Conservation (phyloP, 2,113 vertebrate genomes). For the Pelecanus crispus region DNA sequence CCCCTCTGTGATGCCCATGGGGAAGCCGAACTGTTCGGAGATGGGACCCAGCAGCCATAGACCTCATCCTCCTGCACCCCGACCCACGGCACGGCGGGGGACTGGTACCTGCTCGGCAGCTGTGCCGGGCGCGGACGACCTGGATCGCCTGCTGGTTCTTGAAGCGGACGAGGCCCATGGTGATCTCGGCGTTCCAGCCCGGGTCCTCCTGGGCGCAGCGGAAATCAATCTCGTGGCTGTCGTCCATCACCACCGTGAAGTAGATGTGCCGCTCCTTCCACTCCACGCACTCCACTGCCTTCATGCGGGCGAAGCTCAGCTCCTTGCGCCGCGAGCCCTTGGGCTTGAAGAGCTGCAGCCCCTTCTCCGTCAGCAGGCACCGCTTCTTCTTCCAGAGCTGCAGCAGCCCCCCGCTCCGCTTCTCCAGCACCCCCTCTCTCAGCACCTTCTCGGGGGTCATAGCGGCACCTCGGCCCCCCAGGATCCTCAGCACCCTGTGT, state of each 20-base stretch:
- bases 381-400: constrained; percentile 93
- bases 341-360: constrained; percentile 80
- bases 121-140: constrained; percentile 80
- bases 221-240: constrained; percentile 89
- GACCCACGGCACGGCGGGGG: accelerated
- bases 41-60: accelerated
- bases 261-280: constrained; percentile 87
- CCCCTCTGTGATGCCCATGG: neutral
- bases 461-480: neutral
- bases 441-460: constrained; percentile 80
- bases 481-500: neutral
- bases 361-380: constrained; percentile 87
- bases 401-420: constrained; percentile 90
- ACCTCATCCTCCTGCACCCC: neutral
- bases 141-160: constrained; percentile 91
- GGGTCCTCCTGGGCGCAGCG: constrained; percentile 87
- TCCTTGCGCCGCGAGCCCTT: constrained; percentile 80
- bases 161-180: constrained; percentile 88
- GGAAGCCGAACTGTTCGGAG: accelerated
- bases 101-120: constrained; percentile 64
- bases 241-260: constrained; percentile 91
- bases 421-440: constrained; percentile 88
- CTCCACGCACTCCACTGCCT: constrained; percentile 92
- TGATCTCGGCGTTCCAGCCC: constrained; percentile 90
- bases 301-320: constrained; percentile 86